Evolutionary conservation across 2,888 invertebrate genomes (phyloP), one percentile per base, ranked within the genome.

Genomic region (Leistus spinibarbis): DNA sequence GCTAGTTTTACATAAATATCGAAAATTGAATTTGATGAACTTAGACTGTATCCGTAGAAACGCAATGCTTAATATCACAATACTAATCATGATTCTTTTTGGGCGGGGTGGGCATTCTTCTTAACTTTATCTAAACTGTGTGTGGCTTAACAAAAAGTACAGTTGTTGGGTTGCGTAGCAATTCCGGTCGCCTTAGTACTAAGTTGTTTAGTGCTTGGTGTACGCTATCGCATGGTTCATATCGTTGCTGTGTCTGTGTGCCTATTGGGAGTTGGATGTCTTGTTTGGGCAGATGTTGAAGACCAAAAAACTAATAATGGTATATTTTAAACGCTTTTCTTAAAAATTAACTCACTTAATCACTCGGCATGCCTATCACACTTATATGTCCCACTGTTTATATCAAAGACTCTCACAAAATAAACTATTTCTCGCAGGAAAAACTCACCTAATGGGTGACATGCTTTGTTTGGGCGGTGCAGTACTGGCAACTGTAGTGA

Each of bases 81-180:
- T 74, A 54, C 20, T 76, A 2, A 24, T 24, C 13, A 13, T 40
- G 13, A 10, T 10, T 40, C 1, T 40, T 40, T 40, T 40, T 3
- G 40, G 40, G 27, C 5, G 27, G 27, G 40, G 40, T n/a, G n/a
- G n/a, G n/a, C n/a, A n/a, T 7, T 40, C 40, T 40, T 40, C 40
- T 40, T 40, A 40, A 40, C 40, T 60, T 16, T 76, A n/a, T n/a
- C n/a, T 57, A 20, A 69, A 57, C 66, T 64, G 56, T 57, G 56
- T 57, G 66, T 69, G 76, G 87, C 85, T 91, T 91, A 40, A 40
- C 40, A 40, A 7, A 7, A 10, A 10, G 40, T 10, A 86, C 89
- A 95, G 92, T 88, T 96, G 82, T 86, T 96, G 80, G 94, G 95
- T 78, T 95, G 95, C 84, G 93, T 94, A 77, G 94, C 94, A 3